Percentiles rank a stretch among this genome's conserved stretches.
Evolutionary conservation across 1,140 invertebrate species (phyloP).

Genomic region (Periplaneta americana): DNA sequence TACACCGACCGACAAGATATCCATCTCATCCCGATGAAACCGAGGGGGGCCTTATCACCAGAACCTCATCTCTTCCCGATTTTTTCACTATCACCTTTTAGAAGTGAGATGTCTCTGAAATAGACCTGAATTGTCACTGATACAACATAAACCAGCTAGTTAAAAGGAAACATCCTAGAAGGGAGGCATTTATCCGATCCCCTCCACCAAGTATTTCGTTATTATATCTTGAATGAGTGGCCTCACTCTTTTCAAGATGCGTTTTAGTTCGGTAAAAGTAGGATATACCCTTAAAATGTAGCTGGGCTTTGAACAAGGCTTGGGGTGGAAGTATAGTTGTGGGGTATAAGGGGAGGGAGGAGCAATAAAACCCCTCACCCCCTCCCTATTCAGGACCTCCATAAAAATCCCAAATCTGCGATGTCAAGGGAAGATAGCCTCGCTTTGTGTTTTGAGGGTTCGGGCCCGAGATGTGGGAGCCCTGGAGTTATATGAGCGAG

Average conservation of each 20-base stretch:
- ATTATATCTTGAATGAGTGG: neutral
- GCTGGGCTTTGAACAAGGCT: neutral
- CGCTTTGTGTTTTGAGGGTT: neutral
- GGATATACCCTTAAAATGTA: neutral
- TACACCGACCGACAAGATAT: neutral
- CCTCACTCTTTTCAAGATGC: neutral
- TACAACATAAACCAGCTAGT: neutral
- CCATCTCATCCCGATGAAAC: neutral
- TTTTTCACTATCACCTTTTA: neutral
- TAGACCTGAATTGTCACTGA: neutral
- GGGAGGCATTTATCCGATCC: neutral
- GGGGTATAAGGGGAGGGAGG: too few species aligned
- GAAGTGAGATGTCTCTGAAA: neutral
- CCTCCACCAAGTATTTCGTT: neutral
- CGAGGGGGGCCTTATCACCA: neutral
- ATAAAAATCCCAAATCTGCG: neutral
- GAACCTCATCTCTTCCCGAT: neutral
- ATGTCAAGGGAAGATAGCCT: neutral
- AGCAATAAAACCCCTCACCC: neutral
- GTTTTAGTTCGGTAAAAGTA: neutral
- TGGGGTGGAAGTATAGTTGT: too few species aligned
- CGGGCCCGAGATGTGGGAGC: neutral
- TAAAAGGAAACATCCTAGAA: neutral
- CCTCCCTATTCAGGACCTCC: neutral
- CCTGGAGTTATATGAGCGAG: neutral